A percentile compares a stretch with the other conserved stretches of the same genome.
Conservation (phyloP, 1,140 invertebrate genomes). For the Elysia chlorotica region DNA sequence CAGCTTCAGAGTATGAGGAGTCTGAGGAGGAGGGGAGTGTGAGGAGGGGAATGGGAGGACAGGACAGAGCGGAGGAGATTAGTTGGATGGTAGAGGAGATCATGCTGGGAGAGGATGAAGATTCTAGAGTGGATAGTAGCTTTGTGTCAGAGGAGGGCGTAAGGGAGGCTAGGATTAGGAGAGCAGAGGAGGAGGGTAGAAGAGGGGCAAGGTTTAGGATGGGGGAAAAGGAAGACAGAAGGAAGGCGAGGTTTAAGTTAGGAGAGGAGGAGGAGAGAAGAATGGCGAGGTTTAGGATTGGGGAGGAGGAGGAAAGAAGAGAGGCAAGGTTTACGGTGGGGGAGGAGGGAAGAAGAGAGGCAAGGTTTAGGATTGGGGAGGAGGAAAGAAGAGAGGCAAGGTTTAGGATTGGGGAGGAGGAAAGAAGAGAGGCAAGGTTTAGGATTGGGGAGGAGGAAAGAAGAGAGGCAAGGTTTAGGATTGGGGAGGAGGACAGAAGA, state of each 20-base stretch:
- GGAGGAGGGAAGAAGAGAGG: background rate
- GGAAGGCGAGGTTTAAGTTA: background rate
- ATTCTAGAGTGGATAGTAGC: background rate
- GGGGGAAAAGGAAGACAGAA: background rate
- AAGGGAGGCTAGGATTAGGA: background rate
- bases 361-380: background rate
- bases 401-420: background rate
- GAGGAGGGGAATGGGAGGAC: background rate
- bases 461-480: background rate
- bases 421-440: background rate
- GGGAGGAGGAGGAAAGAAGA: background rate
- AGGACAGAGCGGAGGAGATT: background rate
- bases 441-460: slow-evolving; percentile 9
- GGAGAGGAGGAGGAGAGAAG: background rate
- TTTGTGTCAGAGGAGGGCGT: background rate
- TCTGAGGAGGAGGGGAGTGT: background rate
- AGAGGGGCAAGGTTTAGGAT: background rate
- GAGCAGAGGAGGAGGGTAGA: background rate
- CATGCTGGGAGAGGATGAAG: background rate
- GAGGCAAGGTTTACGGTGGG: background rate
- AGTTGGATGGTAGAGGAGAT: background rate
- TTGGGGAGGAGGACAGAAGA: background rate
- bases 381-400: background rate
- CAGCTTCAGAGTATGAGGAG: too few relatives aligned
- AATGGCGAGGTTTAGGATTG: background rate